These are phyloP conservation scores for Icerya purchasi DNA, from an alignment of 2,888 invertebrate genomes.

Conservation along the genomic window DNA sequence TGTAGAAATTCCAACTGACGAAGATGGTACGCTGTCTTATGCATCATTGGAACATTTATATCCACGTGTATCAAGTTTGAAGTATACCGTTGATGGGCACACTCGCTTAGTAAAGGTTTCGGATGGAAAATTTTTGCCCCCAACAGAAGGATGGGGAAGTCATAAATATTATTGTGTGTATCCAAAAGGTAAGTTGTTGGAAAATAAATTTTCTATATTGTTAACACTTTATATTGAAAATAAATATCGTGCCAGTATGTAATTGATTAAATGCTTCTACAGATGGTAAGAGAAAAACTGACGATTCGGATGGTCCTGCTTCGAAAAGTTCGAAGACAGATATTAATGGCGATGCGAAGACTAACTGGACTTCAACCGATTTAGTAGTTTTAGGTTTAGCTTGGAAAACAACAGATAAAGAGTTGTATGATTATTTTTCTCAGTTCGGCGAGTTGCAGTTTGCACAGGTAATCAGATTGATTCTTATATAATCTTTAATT, in stretches of 20 bases:
- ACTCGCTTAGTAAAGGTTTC: conserved; percentile 71
- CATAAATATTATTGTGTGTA: conserved; percentile 36
- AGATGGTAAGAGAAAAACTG: conserved; percentile 82
- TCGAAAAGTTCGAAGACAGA: conserved; percentile 44
- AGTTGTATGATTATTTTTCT: conserved; percentile 87
- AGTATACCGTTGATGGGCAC: conserved; percentile 80
- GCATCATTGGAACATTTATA: conserved; percentile 89
- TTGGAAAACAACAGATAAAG: conserved; percentile 94
- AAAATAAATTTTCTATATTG: neutral
- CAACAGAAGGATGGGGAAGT: conserved; percentile 69
- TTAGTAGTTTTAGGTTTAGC: conserved; percentile 92
- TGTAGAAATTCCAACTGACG: conserved; percentile 85
- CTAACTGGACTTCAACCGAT: conserved; percentile 79
- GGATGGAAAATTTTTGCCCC: conserved; percentile 80
- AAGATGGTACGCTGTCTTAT: conserved; percentile 73
- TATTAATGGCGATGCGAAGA: conserved; percentile 86
- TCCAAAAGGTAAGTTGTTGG: conserved; percentile 28
- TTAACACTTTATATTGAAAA: neutral
- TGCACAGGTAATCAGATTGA: conserved; percentile 29
- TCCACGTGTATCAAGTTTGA: conserved; percentile 90
- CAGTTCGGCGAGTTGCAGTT: conserved; percentile 93
- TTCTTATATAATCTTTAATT: too few relatives aligned
- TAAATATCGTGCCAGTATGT: neutral
- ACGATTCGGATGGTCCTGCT: conserved; percentile 81
- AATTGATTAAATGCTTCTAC: conserved; percentile 20